Evolutionary conservation across 1,140 invertebrate species (phyloP).

Genomic region (Gonatopus flavifemur): DNA sequence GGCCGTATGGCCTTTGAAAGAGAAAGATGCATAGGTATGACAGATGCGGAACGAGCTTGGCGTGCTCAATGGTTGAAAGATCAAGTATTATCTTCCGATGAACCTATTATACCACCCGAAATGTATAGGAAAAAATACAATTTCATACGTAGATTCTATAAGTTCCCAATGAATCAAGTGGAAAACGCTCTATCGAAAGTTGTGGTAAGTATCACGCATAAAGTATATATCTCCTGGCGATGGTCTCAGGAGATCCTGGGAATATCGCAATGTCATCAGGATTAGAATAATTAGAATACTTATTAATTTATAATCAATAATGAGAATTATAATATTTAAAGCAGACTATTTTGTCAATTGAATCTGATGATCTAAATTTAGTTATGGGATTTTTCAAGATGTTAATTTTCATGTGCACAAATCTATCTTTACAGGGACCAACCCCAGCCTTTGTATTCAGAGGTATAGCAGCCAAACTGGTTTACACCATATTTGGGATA

Average conservation of each 20-base stretch:
- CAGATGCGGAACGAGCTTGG: constrained; percentile 78
- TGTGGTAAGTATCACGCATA: constrained; percentile 66
- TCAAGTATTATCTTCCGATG: constrained; percentile 72
- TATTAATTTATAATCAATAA: constrained; percentile 8
- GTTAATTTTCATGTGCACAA: too few relatives aligned
- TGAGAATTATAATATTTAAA: constrained; percentile 9
- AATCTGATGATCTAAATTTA: too few relatives aligned
- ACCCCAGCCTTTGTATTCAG: constrained; percentile 60
- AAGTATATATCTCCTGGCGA: too few relatives aligned
- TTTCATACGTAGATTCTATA: constrained; percentile 76
- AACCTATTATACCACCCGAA: constrained; percentile 68
- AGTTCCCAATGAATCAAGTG: constrained; percentile 69
- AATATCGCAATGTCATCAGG: too few relatives aligned
- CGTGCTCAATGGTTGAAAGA: constrained; percentile 82
- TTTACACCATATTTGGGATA: constrained; percentile 55
- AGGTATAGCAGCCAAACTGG: constrained; percentile 66
- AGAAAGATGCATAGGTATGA: constrained; percentile 80
- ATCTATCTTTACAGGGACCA: constrained; percentile 59
- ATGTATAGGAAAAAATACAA: constrained; percentile 69
- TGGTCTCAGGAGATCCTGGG: too few relatives aligned
- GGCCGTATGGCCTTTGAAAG: constrained; percentile 73
- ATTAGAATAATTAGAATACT: constrained; percentile 40
- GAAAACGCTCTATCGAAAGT: constrained; percentile 60
- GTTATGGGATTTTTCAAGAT: too few relatives aligned
- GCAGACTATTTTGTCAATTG: too few relatives aligned